Percentiles rank a stretch among this genome's conserved stretches.
Evolutionary conservation across 2,113 vertebrate genomes (phyloP).

Genomic region (Tragelaphus imberbis): DNA sequence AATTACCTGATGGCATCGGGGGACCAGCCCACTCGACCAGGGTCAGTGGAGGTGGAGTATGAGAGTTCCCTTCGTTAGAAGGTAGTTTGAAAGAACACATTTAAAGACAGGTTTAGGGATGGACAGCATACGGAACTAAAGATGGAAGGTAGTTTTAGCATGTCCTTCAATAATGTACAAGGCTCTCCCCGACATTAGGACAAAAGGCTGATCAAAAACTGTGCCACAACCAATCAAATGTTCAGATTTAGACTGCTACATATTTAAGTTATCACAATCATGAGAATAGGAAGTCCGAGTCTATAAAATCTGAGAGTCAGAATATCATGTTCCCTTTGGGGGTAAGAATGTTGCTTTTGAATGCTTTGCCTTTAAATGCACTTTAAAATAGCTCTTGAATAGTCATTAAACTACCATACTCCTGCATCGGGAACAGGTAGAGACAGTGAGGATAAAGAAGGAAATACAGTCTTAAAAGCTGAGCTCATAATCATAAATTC

Average conservation of each 20-base stretch:
- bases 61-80: background rate
- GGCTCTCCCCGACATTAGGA: background rate
- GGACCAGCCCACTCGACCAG: fast-evolving
- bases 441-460: conserved; percentile 21
- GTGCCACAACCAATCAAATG: background rate
- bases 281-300: background rate
- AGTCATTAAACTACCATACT: conserved; percentile 37
- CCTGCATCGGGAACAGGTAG: background rate
- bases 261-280: background rate
- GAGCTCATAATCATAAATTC: background rate
- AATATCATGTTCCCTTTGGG: conserved; percentile 2
- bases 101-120: background rate
- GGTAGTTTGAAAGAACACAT: background rate
- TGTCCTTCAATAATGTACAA: background rate
- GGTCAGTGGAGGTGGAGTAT: background rate
- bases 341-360: conserved; percentile 10
- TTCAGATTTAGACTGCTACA: background rate
- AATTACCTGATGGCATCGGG: background rate
- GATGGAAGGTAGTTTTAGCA: background rate
- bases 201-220: background rate
- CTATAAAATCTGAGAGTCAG: conserved; percentile 34
- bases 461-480: conserved; percentile 10
- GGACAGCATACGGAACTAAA: background rate
- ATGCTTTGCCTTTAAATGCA: conserved; percentile 30
- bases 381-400: conserved; percentile 27